A percentile compares a stretch with the other conserved stretches of the same genome.
Evolutionary conservation across 1,140 invertebrate genomes (phyloP).

Genomic region (Drosophila subobscura): DNA sequence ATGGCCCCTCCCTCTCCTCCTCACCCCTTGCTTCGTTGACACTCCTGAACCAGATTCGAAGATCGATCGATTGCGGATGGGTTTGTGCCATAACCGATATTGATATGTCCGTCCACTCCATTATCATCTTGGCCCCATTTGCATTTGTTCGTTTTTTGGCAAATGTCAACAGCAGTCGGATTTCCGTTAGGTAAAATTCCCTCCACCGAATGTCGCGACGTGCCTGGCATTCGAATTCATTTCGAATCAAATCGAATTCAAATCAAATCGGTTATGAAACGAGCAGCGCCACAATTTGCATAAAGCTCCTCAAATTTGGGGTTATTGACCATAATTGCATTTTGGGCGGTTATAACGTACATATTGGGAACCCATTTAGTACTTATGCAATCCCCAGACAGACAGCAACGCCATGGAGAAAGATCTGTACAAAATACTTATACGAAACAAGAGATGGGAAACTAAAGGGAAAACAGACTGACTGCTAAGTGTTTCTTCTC

Average conservation of each 20-base stretch:
- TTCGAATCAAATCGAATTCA: neutral
- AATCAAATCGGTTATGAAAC: constrained; percentile 44
- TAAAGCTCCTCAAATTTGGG: constrained; percentile 59
- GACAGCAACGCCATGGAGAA: too few relatives aligned
- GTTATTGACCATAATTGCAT: constrained; percentile 79
- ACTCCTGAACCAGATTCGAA: too few relatives aligned
- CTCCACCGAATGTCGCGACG: too few relatives aligned
- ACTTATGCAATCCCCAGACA: constrained; percentile 30
- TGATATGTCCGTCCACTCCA: neutral
- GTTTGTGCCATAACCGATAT: constrained; percentile 8
- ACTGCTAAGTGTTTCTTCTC: too few relatives aligned
- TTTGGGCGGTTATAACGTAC: constrained; percentile 40
- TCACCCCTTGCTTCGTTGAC: neutral
- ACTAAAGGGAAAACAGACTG: too few relatives aligned
- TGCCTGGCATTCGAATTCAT: constrained; percentile 33
- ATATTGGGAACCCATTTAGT: constrained; percentile 18
- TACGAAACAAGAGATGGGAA: too few relatives aligned
- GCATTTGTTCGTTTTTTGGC: constrained; percentile 19
- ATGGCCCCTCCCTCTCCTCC: neutral
- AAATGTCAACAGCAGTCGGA: constrained; percentile 28
- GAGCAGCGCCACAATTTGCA: constrained; percentile 18
- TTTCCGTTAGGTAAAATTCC: constrained; percentile 70
- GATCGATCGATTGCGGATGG: too few relatives aligned
- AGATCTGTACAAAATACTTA: too few relatives aligned
- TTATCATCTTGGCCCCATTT: constrained; percentile 27